A percentile compares a stretch with the other conserved stretches of the same genome.
Evolutionary conservation across 2,888 invertebrate species (phyloP).

Genomic region (Thumatha senex): DNA sequence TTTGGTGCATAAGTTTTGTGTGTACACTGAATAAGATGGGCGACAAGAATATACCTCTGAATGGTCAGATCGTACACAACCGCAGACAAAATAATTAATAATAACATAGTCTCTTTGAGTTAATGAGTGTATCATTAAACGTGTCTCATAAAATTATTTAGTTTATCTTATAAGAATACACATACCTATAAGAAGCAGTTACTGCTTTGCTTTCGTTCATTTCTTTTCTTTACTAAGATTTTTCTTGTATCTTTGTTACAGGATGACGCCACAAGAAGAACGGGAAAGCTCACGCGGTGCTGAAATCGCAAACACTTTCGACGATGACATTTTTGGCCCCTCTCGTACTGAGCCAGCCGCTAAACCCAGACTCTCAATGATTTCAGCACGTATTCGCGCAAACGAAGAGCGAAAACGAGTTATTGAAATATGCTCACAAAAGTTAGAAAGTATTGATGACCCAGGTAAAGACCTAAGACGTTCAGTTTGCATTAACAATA

Average conservation of each 20-base stretch:
- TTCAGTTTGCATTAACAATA: constrained; percentile 96
- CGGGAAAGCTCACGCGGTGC: constrained; percentile 75
- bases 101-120: no score
- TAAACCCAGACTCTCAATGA: constrained; percentile 91
- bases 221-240: constrained; percentile 50
- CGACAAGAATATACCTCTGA: no score
- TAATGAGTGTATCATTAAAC: no score
- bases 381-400: constrained; percentile 92
- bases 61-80: no score
- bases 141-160: no score
- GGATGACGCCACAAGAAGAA: constrained; percentile 82
- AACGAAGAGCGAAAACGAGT: constrained; percentile 95
- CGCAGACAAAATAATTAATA: no score
- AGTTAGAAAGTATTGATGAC: constrained; percentile 94
- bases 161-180: no score
- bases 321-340: constrained; percentile 90
- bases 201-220: neutral
- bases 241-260: constrained; percentile 60
- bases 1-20: no score
- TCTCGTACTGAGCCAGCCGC: constrained; percentile 86
- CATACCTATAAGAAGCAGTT: constrained; percentile 16
- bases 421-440: constrained; percentile 94
- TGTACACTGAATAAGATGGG: no score
- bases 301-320: constrained; percentile 81
- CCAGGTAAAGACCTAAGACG: constrained; percentile 93